A percentile compares a stretch with the other conserved stretches of the same genome.
Evolutionary conservation across 1,140 invertebrate species (phyloP).

Genomic region (Cecropterus lyciades): DNA sequence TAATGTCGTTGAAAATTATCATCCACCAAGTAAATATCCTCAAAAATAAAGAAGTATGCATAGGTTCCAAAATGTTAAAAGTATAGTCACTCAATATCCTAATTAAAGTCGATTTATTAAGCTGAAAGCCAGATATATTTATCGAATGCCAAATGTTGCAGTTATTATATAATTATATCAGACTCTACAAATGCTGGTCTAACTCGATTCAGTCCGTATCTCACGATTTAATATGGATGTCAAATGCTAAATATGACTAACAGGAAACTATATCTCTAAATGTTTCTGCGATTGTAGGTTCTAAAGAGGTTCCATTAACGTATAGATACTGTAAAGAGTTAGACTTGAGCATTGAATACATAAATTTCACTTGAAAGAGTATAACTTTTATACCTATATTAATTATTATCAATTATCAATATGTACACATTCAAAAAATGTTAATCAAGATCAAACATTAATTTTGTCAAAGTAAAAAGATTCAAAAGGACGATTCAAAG

Average conservation of each 20-base stretch:
- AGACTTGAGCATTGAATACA: too few relatives aligned
- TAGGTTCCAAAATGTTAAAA: not conserved
- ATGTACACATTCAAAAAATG: slow-evolving; percentile 1
- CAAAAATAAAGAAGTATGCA: not conserved
- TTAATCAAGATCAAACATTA: slow-evolving; percentile 36
- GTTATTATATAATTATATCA: slow-evolving; percentile 42
- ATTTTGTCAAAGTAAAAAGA: slow-evolving; percentile 51
- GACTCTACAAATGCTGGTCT: slow-evolving; percentile 19
- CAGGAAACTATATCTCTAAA: too few relatives aligned
- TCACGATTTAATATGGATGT: too few relatives aligned
- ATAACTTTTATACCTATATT: not conserved
- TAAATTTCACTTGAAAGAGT: not conserved
- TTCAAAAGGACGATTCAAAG: slow-evolving; percentile 65
- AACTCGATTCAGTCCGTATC: slow-evolving; percentile 41
- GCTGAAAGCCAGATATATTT: slow-evolving; percentile 35
- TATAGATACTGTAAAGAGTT: too few relatives aligned
- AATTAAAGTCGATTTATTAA: slow-evolving; percentile 20
- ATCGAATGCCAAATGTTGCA: slow-evolving; percentile 55
- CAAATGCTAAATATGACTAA: too few relatives aligned
- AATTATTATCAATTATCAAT: slow-evolving; percentile 1
- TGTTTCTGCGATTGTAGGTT: too few relatives aligned
- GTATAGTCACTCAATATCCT: slow-evolving; percentile 2
- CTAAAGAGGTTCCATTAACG: too few relatives aligned
- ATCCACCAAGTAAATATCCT: not conserved
- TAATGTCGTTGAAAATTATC: too few relatives aligned